Evolutionary conservation across 2,113 vertebrate genomes (phyloP).

Genomic region (Epinephelus moara): DNA sequence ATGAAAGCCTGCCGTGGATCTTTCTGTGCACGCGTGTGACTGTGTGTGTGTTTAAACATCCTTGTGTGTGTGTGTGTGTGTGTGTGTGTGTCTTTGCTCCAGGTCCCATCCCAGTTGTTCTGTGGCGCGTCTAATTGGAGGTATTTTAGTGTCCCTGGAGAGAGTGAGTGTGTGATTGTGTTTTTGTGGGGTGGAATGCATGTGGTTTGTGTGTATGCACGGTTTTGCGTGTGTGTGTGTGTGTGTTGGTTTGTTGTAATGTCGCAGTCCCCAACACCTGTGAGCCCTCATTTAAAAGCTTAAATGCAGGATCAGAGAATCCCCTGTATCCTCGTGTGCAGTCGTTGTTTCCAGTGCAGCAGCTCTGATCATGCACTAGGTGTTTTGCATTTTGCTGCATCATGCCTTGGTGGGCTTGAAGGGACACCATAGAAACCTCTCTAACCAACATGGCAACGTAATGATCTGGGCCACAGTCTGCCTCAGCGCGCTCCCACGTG

Average conservation of each 20-base stretch:
- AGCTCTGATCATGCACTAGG: conserved; percentile 32
- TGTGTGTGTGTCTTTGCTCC: conserved; percentile 49
- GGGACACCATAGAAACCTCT: conserved; percentile 42
- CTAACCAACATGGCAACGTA: conserved; percentile 27
- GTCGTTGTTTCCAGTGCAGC: conserved; percentile 29
- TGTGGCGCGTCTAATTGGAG: conserved; percentile 74
- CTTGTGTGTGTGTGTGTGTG: conserved; percentile 11
- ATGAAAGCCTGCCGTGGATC: conserved; percentile 65
- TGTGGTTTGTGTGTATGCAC: not conserved
- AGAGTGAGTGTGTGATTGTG: conserved; percentile 29
- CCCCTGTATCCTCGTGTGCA: conserved; percentile 11
- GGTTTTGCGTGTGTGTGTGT: not conserved
- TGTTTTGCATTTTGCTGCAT: conserved; percentile 63
- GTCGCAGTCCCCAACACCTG: conserved; percentile 24
- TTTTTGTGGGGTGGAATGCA: conserved; percentile 29
- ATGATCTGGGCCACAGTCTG: conserved; percentile 49
- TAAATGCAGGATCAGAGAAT: conserved; percentile 43
- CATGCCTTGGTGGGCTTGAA: conserved; percentile 44
- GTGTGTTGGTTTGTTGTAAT: conserved; percentile 5
- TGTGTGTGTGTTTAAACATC: conserved; percentile 17
- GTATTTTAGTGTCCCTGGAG: conserved; percentile 74
- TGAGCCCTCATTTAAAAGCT: conserved; percentile 51
- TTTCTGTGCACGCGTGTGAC: conserved; percentile 27
- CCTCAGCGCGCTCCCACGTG: not conserved
- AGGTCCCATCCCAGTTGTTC: conserved; percentile 74